Evolutionary conservation across 2,888 invertebrate genomes (phyloP), one percentile per base, ranked within the genome.

Genomic region (Drosophila subsilvestris): DNA sequence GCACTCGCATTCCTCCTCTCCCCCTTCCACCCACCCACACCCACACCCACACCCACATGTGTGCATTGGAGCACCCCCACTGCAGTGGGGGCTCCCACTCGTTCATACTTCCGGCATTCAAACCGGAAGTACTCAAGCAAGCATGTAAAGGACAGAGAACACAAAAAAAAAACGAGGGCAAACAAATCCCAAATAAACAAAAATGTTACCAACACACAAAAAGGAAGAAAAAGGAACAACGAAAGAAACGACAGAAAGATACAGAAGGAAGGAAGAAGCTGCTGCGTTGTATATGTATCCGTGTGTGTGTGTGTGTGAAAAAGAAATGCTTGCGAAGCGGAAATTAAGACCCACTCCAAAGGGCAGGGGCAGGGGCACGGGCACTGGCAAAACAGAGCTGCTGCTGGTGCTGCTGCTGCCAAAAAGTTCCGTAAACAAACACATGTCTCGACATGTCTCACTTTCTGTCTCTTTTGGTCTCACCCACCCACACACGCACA

Each of bases 121-220:
- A 66, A 72, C 74, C 85, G 88, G 89, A 88, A 88, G 89, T 89
- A 79, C 81, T 81, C 85, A 78, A 86, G 83, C 73, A 79, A 68
- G 66, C 66, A 66, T 65, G 66, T 66, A 74, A 74, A 60, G 73
- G 53, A 37, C 37, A 37, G 14, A 5, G 37, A 14, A 1, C 32
- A 14, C 0, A 37, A 37, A 14, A 37, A n/a, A 37, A 48, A 68
- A 77, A 76, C 77, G 70, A 85, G 76, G 76, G 75, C 86, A 86
- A 86, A 86, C 86, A 88, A 86, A 86, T 86, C 88, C 88, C 85
- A 88, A 88, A 78, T 88, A 88, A 86, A 86, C 86, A 66, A 56
- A 86, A 88, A 80, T 56, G 49, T 56, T 56, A 43, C 60, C 50
- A 67, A 66, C 18, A 65, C 22, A 22, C 9, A 50, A 47, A 29